Evolutionary conservation across 2,888 invertebrate genomes (phyloP), one percentile per base, ranked within the genome.

Genomic region (Acronicta leporina): DNA sequence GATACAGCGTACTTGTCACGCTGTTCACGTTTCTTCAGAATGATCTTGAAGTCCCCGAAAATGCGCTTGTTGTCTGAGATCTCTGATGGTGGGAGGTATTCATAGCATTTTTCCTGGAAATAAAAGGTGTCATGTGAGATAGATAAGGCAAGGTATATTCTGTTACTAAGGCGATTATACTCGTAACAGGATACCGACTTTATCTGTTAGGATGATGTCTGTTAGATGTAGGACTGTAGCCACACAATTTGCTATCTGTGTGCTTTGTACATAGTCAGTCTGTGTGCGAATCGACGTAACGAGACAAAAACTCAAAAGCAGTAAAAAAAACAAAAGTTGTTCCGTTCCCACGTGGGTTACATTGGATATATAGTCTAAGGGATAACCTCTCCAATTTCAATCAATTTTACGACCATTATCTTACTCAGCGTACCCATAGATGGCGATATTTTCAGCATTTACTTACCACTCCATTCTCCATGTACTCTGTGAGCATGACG

Each of bases 1-100:
- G 98, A 98, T 58, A 98, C 96, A 48, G 98, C 97, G 87, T 98
- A 99, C 89, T 98, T 98, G 84, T 98, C 98, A 80, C 97, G 96
- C 69, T 98, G 97, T 85, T 99, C 98, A 10, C 98, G 96, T 84
- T 97, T 97, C 92, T 98, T 98, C 51, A 98, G 92, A 5, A 97
- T 97, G 9, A 98, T 96, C 88, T 98, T 97, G 89, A 96, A 98
- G 83, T 99, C 98, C 1, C 98, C 98, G 84, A 97, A 98, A 35
- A 96, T 95, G 46, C 97, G 95, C 85, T 97, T 97, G 89, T 97
- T 97, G 88, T 99, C 98, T 3, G 98, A 95, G n/a, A 98, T 97
- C 84, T 98, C 98, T 1, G 98, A 98, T 10, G 98, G 97, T 20
- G 99, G 98, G 41, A 98, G 95, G 87, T 99, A 99, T 86, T 98